Percentiles rank a stretch among this genome's conserved stretches.
Evolutionary conservation across 2,797 vertebrate species (phyloP).

Genomic region (Pseudochirops cupreus): DNA sequence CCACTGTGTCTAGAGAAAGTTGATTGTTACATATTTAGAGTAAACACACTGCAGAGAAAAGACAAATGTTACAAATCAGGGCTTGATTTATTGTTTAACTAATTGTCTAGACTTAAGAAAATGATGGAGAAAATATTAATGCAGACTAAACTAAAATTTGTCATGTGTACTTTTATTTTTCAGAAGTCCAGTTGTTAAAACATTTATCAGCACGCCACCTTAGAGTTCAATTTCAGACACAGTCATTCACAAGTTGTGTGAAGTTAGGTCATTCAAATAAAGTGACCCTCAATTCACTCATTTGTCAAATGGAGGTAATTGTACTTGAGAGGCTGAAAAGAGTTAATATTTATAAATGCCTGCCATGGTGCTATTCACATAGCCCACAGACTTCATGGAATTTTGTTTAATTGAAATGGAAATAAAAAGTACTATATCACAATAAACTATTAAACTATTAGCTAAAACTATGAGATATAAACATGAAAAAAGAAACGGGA

Average conservation of each 20-base stretch:
- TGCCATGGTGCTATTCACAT: background rate
- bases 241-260: background rate
- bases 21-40: background rate
- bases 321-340: background rate
- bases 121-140: background rate
- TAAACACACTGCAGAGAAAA: background rate
- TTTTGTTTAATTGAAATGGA: background rate
- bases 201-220: background rate
- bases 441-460: background rate
- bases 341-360: background rate
- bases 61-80: background rate
- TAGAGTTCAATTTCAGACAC: background rate
- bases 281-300: background rate
- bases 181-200: background rate
- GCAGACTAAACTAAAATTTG: background rate
- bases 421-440: background rate
- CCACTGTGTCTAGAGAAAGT: background rate
- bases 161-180: background rate
- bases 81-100: background rate
- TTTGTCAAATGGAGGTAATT: background rate
- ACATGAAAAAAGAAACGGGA: background rate
- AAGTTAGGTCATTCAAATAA: background rate
- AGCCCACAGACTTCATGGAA: background rate
- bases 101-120: background rate
- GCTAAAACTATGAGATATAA: background rate